Conservation (phyloP, 2,888 invertebrate species). For the Drosophila bunnanda region DNA sequence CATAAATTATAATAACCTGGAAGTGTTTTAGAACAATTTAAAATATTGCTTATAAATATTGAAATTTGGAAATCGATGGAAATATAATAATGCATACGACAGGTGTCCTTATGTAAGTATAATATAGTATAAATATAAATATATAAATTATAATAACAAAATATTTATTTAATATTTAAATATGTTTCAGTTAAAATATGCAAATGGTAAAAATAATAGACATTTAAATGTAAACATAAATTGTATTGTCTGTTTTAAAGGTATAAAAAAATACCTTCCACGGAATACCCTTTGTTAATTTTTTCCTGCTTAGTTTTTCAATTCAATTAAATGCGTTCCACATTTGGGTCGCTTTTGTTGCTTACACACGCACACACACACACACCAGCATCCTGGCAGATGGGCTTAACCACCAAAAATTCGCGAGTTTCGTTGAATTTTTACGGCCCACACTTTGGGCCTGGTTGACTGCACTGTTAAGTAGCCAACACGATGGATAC, state of each 20-base stretch:
- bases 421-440: constrained; percentile 55
- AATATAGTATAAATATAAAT: too few species aligned
- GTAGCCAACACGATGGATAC: constrained; percentile 68
- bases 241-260: not conserved
- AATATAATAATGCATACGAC: too few species aligned
- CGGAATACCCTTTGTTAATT: constrained; percentile 1
- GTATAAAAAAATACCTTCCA: not conserved
- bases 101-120: too few species aligned
- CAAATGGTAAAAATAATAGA: too few species aligned
- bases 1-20: too few species aligned
- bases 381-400: not conserved
- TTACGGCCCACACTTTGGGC: constrained; percentile 59
- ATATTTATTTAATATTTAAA: too few species aligned
- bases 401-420: constrained; percentile 19
- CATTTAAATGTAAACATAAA: too few species aligned
- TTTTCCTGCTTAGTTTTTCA: constrained; percentile 60
- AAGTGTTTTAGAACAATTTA: too few species aligned
- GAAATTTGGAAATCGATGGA: too few species aligned
- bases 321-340: constrained; percentile 75
- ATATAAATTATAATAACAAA: too few species aligned
- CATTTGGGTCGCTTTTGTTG: constrained; percentile 64
- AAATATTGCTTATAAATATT: too few species aligned
- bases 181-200: too few species aligned
- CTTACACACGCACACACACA: constrained; percentile 48
- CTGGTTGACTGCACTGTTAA: constrained; percentile 59